Evolutionary conservation across 2,888 invertebrate genomes (phyloP).

Genomic region (Ochropacha duplaris): DNA sequence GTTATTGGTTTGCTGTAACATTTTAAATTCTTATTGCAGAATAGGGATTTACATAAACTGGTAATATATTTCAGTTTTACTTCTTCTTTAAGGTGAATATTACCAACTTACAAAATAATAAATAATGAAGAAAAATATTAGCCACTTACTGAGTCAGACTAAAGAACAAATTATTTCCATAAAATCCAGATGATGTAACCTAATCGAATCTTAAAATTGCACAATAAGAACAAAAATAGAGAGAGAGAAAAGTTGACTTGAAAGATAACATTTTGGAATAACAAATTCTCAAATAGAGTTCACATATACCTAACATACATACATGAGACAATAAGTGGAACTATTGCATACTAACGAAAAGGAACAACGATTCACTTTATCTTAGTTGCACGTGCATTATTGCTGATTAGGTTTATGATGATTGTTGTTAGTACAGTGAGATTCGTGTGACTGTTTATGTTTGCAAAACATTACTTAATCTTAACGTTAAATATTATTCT

Average conservation of each 20-base stretch:
- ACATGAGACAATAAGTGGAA: background rate
- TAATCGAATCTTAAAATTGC: too few species aligned
- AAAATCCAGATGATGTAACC: too few species aligned
- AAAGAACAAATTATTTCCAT: too few species aligned
- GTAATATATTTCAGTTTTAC: background rate
- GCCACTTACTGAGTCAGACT: too few species aligned
- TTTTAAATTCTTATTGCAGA: slow-evolving; percentile 17
- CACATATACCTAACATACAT: background rate
- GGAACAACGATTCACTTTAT: slow-evolving; percentile 12
- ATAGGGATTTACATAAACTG: slow-evolving; percentile 1
- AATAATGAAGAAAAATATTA: background rate
- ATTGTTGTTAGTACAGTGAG: slow-evolving; percentile 16
- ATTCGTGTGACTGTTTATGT: slow-evolving; percentile 40
- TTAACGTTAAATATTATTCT: background rate
- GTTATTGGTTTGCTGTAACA: slow-evolving; percentile 48
- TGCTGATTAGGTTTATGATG: slow-evolving; percentile 34
- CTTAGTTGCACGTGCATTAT: slow-evolving; percentile 50
- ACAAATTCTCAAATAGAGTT: too few species aligned
- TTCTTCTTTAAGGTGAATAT: background rate
- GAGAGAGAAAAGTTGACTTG: too few species aligned
- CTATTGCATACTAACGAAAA: background rate
- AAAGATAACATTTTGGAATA: too few species aligned
- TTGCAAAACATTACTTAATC: background rate
- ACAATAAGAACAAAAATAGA: too few species aligned
- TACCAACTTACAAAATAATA: background rate